These are phyloP conservation scores for Calephelis perditalis DNA, from an alignment of 2,888 invertebrate species.

Conservation along the genomic window DNA sequence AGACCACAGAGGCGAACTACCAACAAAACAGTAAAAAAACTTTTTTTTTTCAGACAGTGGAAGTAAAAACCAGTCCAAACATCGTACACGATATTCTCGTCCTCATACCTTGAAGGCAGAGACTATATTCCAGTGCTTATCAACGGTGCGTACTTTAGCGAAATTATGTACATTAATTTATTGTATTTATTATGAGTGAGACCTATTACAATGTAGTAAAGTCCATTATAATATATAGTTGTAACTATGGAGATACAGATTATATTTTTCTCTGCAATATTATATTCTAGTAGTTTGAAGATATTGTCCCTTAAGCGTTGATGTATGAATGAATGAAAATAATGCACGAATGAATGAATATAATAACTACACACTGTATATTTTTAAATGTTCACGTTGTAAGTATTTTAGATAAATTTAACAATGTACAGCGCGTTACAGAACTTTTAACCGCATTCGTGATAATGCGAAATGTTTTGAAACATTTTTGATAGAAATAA, in stretches of 20 bases:
- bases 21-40: too few relatives aligned
- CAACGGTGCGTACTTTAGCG: constrained; percentile 4
- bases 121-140: background rate
- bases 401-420: too few relatives aligned
- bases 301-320: background rate
- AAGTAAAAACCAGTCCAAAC: background rate
- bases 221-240: background rate
- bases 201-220: constrained; percentile 4
- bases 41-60: background rate
- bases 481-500: too few relatives aligned
- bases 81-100: background rate
- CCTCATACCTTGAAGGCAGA: background rate
- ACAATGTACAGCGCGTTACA: too few relatives aligned
- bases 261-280: constrained; percentile 8
- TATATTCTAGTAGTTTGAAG: background rate
- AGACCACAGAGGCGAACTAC: too few relatives aligned
- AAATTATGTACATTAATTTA: constrained; percentile 5
- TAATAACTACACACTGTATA: too few relatives aligned
- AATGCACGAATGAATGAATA: too few relatives aligned
- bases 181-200: constrained; percentile 4
- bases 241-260: background rate
- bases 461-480: too few relatives aligned
- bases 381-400: too few relatives aligned
- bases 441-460: too few relatives aligned
- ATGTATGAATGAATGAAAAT: too few relatives aligned